A percentile compares a stretch with the other conserved stretches of the same genome.
phyloP scores from a whole-genome alignment of 1,140 invertebrate genomes.

The Aphidius gifuensis region DNA sequence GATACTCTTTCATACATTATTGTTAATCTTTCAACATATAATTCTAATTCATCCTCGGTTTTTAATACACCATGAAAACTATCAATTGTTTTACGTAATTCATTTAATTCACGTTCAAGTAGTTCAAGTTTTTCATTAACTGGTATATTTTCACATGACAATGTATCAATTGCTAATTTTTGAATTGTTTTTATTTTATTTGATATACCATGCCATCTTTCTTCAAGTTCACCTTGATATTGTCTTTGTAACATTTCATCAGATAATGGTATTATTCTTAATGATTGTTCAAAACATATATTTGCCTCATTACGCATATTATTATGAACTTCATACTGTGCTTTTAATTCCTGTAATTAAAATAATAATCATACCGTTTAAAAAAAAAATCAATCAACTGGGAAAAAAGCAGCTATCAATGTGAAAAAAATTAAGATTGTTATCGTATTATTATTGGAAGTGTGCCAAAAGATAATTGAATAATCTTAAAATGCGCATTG shows the following conservation, averaged over 20 bases:
- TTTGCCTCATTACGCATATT: conserved; percentile 70
- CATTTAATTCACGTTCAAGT: conserved; percentile 70
- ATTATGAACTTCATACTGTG: conserved; percentile 82
- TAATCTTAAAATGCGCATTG: conserved; percentile 16
- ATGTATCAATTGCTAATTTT: conserved; percentile 62
- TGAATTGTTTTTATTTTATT: conserved; percentile 66
- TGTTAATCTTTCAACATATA: conserved; percentile 76
- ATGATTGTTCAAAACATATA: conserved; percentile 70
- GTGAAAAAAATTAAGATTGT: conserved; percentile 12
- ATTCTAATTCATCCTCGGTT: conserved; percentile 74
- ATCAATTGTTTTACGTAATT: conserved; percentile 65
- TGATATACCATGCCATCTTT: conserved; percentile 70
- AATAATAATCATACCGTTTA: not conserved
- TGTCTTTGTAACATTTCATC: conserved; percentile 79
- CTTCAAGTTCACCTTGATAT: conserved; percentile 70
- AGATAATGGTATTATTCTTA: conserved; percentile 72
- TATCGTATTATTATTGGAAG: conserved; percentile 20
- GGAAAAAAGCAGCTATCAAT: no score
- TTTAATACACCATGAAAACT: conserved; percentile 73
- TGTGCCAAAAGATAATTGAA: conserved; percentile 25
- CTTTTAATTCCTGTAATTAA: conserved; percentile 69
- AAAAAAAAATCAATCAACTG: not conserved
- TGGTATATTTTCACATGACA: conserved; percentile 68
- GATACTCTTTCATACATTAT: conserved; percentile 71
- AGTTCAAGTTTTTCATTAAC: conserved; percentile 69